Evolutionary conservation across 2,113 vertebrate species (phyloP).

Genomic region (Otus sunia): DNA sequence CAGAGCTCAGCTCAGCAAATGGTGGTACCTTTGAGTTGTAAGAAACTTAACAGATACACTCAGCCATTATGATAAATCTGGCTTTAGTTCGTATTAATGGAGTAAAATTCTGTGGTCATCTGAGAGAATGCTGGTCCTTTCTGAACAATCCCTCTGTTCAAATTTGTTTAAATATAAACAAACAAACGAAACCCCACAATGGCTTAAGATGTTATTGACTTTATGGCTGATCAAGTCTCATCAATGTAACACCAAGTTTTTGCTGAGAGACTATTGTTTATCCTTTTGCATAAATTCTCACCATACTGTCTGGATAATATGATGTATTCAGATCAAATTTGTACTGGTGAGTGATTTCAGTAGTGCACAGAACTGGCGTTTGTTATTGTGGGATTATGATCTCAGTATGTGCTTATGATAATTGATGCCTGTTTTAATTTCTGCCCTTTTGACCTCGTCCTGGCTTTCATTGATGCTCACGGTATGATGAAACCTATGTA

Average conservation of each 20-base stretch:
- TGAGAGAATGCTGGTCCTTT: background rate
- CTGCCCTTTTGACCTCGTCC: background rate
- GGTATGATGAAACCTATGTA: background rate
- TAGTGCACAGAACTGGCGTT: background rate
- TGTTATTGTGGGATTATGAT: background rate
- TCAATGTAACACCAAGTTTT: background rate
- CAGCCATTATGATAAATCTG: background rate
- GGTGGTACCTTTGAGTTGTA: background rate
- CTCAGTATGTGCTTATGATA: background rate
- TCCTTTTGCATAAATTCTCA: background rate
- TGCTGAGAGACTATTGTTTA: background rate
- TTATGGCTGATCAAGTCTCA: background rate
- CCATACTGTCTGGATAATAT: rapidly evolving
- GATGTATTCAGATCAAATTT: background rate
- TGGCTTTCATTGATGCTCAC: background rate
- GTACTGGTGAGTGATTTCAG: background rate
- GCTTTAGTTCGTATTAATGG: background rate
- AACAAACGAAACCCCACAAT: background rate
- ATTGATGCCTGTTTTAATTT: background rate
- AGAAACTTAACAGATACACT: background rate
- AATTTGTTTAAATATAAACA: background rate
- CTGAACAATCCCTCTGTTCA: background rate
- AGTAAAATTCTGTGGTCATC: background rate
- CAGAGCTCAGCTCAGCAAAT: background rate
- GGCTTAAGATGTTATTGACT: background rate